phyloP scores from a whole-genome alignment of 2,888 invertebrate genomes.

The Nemurella pictetii region DNA sequence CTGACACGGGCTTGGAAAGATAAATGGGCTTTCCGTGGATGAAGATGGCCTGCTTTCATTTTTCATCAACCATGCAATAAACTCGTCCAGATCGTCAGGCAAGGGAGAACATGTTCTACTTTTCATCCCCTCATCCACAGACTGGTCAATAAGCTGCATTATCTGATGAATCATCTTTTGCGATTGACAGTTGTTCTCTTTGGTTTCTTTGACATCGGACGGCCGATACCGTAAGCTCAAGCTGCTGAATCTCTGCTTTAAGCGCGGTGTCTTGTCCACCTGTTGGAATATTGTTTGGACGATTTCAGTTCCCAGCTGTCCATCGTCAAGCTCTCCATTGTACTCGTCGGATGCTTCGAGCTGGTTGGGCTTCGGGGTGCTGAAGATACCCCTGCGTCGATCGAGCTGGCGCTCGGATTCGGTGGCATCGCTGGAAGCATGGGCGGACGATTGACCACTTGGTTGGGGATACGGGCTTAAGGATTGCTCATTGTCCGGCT shows the following conservation, averaged over 20 bases:
- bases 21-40: neutral
- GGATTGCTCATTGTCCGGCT: no score
- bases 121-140: neutral
- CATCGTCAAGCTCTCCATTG: constrained; percentile 14
- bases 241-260: neutral
- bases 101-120: constrained; percentile 9
- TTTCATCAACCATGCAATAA: constrained; percentile 11
- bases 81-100: neutral
- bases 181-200: neutral
- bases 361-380: neutral
- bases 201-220: neutral
- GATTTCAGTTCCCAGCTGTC: neutral
- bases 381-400: neutral
- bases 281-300: neutral
- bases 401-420: neutral
- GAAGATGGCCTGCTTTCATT: neutral
- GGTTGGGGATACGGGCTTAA: no score
- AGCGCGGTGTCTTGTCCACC: neutral
- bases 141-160: neutral
- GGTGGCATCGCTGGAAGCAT: neutral
- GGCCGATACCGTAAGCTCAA: neutral
- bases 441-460: no score
- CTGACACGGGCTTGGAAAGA: neutral
- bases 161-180: constrained; percentile 11
- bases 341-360: neutral